Base-by-base conservation (phyloP, 23 tunicate species). In the Trididemnum clinides region DNA sequence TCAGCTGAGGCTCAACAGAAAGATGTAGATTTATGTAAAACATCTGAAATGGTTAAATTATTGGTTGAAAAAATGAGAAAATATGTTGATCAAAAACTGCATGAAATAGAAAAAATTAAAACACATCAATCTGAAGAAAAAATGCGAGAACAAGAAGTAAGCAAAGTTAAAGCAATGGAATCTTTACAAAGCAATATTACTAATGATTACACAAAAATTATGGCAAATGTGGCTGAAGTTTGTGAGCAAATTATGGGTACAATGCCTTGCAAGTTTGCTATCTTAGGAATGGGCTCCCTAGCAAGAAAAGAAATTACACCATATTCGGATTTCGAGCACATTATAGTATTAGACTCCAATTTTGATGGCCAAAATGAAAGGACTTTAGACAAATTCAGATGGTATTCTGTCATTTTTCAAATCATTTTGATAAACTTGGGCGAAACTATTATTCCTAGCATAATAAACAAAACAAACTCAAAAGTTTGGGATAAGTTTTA, bases 321-420 rank as follows among this genome's bases (percentile, higher is more conserved):
- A 5, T 74, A 74, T 38, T 74, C 80, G 26, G 80, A 74, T 39
- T 74, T 74, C 23, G 80, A 74, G 25, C 19, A 74, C 34, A 25
- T 74, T 36, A 74, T 74, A 36, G 29, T 74, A 37, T 37, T 74
- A 29, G 29, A 74, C 20, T 22, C 36, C 20, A 6, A 69, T 18
- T n/a, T n/a, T n/a, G n/a, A n/a, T n/a, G 20, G 29, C 29, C 20
- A 23, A 29, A 20, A 51, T 23, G 34, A 78, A 78, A 27, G 20
- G 25, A 54, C 31, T 3, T 4, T 51, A 33, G 83, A 78, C 28
- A 4, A 54, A 7, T 51, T 51, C 25, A 25, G 80, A 4, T 74
- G 80, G 80, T 74, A 7, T 74, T 57, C 80, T 19, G 80, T 74
- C 22, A 78, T 78, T 54, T 78, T 78, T 78, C 83, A 78, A 78